A percentile compares a stretch with the other conserved stretches of the same genome.
These are phyloP conservation scores for Psittacula echo DNA, from an alignment of 2,797 vertebrate genomes.

Conservation along the genomic window DNA sequence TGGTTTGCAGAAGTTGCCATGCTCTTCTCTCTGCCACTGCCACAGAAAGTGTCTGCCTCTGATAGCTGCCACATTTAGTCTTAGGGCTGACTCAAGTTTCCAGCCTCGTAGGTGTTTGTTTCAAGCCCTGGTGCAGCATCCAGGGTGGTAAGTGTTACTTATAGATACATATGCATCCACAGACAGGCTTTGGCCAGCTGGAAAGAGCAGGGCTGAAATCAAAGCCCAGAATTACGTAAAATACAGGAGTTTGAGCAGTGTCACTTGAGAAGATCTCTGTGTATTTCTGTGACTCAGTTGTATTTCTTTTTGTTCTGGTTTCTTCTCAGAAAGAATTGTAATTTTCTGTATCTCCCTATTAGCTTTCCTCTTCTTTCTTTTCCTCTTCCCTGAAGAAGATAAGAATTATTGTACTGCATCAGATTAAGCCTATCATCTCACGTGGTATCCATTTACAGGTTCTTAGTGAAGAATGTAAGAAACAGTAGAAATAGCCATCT, in stretches of 20 bases:
- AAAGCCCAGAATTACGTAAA: background rate
- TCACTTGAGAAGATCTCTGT: background rate
- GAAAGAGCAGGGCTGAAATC: background rate
- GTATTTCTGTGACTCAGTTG: background rate
- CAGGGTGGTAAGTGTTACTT: background rate
- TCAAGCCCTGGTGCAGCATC: background rate
- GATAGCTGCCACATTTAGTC: fast-evolving
- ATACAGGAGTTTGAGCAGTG: background rate
- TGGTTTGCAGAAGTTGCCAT: fast-evolving
- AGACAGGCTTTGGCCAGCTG: background rate
- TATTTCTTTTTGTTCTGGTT: background rate
- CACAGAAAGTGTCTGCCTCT: background rate
- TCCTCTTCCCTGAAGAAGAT: background rate
- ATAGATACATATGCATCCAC: background rate
- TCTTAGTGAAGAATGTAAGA: background rate
- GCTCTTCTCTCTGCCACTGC: background rate
- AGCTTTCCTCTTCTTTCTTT: background rate
- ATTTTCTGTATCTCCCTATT: background rate
- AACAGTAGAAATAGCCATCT: background rate
- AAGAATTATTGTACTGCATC: background rate
- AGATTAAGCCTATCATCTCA: background rate
- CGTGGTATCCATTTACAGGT: background rate
- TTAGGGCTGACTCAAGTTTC: background rate
- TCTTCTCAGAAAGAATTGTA: background rate
- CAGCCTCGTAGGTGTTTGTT: background rate